Base-by-base conservation (phyloP, 2,888 invertebrate species). In the Drosophila anomalata region DNA sequence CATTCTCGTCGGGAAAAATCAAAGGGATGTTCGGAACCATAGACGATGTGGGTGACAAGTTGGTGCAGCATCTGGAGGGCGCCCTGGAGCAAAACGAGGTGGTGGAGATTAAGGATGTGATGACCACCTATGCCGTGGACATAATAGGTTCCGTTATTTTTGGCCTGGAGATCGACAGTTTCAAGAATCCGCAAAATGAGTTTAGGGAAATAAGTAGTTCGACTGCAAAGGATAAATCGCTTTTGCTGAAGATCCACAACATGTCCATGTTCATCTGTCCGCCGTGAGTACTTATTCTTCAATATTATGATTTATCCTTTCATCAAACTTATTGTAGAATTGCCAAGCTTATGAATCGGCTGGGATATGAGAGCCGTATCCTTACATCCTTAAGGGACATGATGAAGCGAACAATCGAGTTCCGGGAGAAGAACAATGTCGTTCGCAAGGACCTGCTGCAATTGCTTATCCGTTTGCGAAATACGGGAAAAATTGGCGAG, bases 1-100 rank as follows among this genome's bases (percentile, higher is more conserved):
- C 94, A 0, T 96, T 95, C 84, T 94, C 95, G 0, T 93, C 95
- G 0, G 94, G 94, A 7, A 95, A 95, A 89, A 89, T 95, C 51
- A 95, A 94, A 88, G 92, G 91, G 2, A 94, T 95, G 94, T 94
- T 94, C 77, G 92, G 92, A 0, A 93, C 94, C 0, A 93, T 95
- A 11, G 92, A 93, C 42, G 91, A 93, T 36, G 93, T 94, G 60
- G 94, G 94, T 0, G 89, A 92, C 11, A 92, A 93, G 60, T 92
- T 94, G 75, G 87, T 92, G 2, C 82, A 89, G 5, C 92, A 93
- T 59, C 90, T 93, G 7, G 89, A 92, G 48, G 58, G 22, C 57
- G 87, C 51, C 44, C 86, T 65, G 67, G 71, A 90, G 1, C 90
- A 91, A 62, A 54, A 88, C 0, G 91, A 91, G 0, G 62, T 69